Conservation (phyloP, 2,113 vertebrate species). For the Colaptes auratus region DNA sequence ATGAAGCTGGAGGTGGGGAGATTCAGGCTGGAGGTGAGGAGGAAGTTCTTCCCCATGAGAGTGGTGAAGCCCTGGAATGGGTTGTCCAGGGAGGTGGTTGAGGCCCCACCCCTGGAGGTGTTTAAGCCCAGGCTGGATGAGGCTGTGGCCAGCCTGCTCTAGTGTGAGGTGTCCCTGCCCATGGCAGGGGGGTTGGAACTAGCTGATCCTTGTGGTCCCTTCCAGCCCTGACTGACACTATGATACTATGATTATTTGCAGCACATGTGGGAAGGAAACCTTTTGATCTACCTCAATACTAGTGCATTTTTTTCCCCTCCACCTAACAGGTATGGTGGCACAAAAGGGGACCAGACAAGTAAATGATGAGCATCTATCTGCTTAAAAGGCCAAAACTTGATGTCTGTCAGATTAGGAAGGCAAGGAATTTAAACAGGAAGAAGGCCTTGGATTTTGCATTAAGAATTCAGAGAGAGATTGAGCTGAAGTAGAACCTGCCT, state of each 20-base stretch:
- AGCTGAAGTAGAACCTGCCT: neutral
- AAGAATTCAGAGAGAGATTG: neutral
- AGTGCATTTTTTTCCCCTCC: slow-evolving; percentile 29
- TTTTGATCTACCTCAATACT: slow-evolving; percentile 46
- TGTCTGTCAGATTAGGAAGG: neutral
- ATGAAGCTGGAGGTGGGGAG: too few species aligned
- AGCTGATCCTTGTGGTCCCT: too few species aligned
- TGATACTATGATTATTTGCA: neutral
- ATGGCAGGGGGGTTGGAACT: too few species aligned
- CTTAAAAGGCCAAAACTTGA: slow-evolving; percentile 29
- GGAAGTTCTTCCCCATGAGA: too few species aligned
- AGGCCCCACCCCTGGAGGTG: too few species aligned
- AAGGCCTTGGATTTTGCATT: neutral
- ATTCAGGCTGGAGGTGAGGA: too few species aligned
- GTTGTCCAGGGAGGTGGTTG: too few species aligned
- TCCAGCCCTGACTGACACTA: too few species aligned
- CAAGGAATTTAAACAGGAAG: neutral
- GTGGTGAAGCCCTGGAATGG: too few species aligned
- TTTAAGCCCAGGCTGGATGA: too few species aligned
- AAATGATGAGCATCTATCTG: slow-evolving; percentile 23
- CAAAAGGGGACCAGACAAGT: slow-evolving; percentile 14
- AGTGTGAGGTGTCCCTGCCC: too few species aligned
- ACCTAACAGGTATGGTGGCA: neutral
- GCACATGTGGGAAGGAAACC: neutral
- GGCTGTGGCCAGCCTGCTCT: too few species aligned